Conservation (phyloP, 2,888 invertebrate genomes). For the Dryadula phaetusa region DNA sequence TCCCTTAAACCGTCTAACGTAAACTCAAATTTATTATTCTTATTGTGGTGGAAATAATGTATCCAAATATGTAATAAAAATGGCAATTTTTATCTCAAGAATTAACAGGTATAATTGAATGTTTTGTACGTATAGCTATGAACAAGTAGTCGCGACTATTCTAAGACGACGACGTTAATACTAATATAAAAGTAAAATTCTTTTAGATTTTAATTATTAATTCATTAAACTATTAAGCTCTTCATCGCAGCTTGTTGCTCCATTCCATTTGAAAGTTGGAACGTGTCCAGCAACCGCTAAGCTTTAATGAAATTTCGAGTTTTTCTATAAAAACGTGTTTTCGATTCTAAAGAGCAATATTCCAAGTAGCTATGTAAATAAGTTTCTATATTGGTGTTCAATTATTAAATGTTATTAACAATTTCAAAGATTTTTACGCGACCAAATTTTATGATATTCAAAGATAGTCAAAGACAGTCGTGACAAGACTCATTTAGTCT, state of each 20-base stretch:
- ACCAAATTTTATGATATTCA: not conserved
- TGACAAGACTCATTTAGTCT: not conserved
- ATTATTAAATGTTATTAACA: not conserved
- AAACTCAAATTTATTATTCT: no score
- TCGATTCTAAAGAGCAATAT: not conserved
- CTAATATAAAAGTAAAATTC: not conserved
- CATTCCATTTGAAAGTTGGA: constrained; percentile 40
- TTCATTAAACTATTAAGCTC: constrained; percentile 5
- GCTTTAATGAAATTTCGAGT: not conserved
- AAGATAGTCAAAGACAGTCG: not conserved
- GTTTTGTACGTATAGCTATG: no score
- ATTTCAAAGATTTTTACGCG: not conserved
- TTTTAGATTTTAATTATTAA: not conserved
- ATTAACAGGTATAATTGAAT: no score
- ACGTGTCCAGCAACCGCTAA: constrained; percentile 23
- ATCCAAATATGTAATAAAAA: no score
- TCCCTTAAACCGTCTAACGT: no score
- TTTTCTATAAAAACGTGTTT: not conserved
- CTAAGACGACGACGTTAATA: not conserved
- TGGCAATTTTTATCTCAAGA: no score
- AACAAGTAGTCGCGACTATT: not conserved
- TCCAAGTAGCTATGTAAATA: not conserved
- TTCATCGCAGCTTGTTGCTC: constrained; percentile 34
- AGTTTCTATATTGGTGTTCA: not conserved
- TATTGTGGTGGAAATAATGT: no score